phyloP scores from a whole-genome alignment of 2,797 vertebrate species.

The Diglossa cyanea region DNA sequence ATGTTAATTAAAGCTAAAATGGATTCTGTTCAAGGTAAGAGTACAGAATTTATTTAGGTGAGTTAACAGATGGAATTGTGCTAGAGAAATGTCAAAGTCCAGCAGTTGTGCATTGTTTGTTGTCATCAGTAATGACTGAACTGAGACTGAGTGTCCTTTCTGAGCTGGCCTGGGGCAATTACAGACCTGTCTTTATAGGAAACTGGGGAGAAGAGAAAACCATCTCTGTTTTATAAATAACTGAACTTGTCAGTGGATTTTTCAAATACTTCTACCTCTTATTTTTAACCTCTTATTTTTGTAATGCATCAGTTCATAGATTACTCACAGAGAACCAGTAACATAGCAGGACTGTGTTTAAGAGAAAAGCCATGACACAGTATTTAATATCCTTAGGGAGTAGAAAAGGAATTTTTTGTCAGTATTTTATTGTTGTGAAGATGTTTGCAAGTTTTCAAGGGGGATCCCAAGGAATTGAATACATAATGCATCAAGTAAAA shows the following conservation, averaged over 20 bases:
- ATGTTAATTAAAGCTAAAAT: slow-evolving; percentile 96
- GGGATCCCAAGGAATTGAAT: background rate
- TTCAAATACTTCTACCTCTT: background rate
- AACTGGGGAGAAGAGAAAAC: background rate
- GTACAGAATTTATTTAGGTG: background rate
- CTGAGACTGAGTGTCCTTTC: background rate
- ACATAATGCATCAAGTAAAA: background rate
- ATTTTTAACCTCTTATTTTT: background rate
- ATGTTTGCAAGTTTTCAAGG: background rate
- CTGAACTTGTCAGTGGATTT: background rate
- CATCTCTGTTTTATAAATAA: background rate
- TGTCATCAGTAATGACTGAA: background rate
- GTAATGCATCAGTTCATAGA: background rate
- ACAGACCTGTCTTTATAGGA: background rate
- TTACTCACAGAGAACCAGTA: background rate
- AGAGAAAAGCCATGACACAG: background rate
- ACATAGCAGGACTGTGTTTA: background rate
- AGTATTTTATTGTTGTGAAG: background rate
- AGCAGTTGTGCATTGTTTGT: background rate
- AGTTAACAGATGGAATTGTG: background rate
- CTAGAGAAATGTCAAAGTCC: background rate
- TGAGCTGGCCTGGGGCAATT: background rate
- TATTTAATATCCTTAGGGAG: background rate
- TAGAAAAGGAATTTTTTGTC: background rate
- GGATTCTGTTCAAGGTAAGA: slow-evolving; percentile 89